Conservation (phyloP, 2,797 vertebrate species). For the Synanceia verrucosa region DNA sequence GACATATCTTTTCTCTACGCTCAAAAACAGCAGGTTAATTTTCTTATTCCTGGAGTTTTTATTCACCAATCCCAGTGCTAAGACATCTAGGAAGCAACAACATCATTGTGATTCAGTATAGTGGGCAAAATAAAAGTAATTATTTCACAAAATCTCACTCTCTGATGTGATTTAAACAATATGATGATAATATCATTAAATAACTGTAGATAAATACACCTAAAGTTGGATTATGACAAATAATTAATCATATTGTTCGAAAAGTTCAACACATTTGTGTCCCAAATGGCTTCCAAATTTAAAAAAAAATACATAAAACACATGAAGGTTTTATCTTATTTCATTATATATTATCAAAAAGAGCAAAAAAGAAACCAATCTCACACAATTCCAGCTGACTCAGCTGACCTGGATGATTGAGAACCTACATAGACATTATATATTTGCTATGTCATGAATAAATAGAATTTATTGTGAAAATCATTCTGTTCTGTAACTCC, state of each 20-base stretch:
- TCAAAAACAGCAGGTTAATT: not conserved
- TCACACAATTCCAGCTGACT: too few species aligned
- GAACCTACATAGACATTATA: too few species aligned
- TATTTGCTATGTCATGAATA: not conserved
- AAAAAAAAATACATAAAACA: not conserved
- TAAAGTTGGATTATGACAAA: too few species aligned
- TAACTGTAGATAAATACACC: not conserved
- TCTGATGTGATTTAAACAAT: too few species aligned
- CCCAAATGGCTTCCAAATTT: not conserved
- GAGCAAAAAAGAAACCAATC: too few species aligned
- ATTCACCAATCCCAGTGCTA: not conserved
- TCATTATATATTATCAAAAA: too few species aligned
- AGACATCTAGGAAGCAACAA: not conserved
- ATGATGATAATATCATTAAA: not conserved
- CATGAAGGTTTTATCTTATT: too few species aligned
- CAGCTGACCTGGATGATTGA: too few species aligned
- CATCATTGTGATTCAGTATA: too few species aligned
- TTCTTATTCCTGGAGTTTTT: not conserved
- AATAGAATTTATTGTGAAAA: not conserved
- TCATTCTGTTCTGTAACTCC: not conserved
- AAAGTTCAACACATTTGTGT: not conserved
- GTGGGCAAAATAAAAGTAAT: not conserved
- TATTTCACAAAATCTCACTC: not conserved
- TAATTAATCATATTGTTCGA: too few species aligned
- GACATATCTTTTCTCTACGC: conserved; percentile 20